Evolutionary conservation across 2,113 vertebrate genomes (phyloP).

Genomic region (Cinclus mexicanus): DNA sequence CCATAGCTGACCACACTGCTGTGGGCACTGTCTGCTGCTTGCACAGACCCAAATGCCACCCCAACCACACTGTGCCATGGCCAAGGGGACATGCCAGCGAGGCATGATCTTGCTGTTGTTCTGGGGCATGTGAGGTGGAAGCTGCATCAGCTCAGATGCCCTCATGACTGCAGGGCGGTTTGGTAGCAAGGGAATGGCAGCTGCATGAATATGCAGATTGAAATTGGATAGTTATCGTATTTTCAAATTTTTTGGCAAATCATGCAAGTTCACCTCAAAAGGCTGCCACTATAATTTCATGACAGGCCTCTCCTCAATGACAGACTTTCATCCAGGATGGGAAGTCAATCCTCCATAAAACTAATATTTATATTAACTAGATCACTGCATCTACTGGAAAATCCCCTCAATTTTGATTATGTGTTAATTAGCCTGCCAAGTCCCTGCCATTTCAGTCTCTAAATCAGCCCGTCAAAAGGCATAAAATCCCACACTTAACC

Average conservation of each 20-base stretch:
- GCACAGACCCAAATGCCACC: not conserved
- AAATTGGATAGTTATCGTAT: not conserved
- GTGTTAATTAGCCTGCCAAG: conserved; percentile 67
- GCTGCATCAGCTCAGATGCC: not conserved
- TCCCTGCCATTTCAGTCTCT: conserved; percentile 57
- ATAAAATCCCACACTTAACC: conserved; percentile 26
- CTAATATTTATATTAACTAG: conserved; percentile 46
- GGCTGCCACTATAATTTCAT: not conserved
- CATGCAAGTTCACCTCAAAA: conserved; percentile 31
- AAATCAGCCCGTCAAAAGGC: conserved; percentile 44
- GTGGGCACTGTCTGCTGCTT: not conserved
- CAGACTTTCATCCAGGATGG: conserved; percentile 24
- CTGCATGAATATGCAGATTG: conserved; percentile 16
- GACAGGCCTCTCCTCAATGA: not conserved
- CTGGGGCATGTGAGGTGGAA: not conserved
- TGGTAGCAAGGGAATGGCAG: not conserved
- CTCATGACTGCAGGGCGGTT: not conserved
- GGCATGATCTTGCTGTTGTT: not conserved
- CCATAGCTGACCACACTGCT: not conserved
- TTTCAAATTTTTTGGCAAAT: conserved; percentile 16
- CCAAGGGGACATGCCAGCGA: not conserved
- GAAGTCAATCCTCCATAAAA: conserved; percentile 17
- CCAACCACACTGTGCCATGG: not conserved
- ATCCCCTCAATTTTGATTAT: conserved; percentile 63
- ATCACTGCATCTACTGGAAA: conserved; percentile 45